Evolutionary conservation across 2,797 vertebrate genomes (phyloP), one percentile per base, ranked within the genome.

Genomic region (Periophthalmus magnuspinnatus): DNA sequence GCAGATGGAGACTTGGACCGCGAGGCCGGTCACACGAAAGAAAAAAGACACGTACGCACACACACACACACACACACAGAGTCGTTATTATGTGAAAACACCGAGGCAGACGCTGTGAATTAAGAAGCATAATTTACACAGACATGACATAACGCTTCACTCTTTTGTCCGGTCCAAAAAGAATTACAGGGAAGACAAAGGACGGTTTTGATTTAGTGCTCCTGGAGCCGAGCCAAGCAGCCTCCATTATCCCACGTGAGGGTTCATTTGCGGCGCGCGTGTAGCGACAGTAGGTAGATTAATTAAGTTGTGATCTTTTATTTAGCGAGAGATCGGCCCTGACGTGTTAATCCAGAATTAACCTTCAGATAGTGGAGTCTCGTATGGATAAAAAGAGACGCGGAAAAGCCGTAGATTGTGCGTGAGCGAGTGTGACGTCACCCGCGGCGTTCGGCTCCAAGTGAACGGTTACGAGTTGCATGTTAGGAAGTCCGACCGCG

Each of bases 251-350:
- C 68, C 67, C 74, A 50, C 65, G 77, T 50, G 78, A 64, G 76
- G 76, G 71, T 79, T 81, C 0, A 74, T 76, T 79, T 81, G 72
- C 16, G 13, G 70, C 66, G 68, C 56, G 72, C 71, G 64, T 77
- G 72, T 65, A 68, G 69, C 80, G 82, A 79, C 73, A 83, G 83
- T 84, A 80, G 73, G 76, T 74, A 64, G 58, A 72, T 77, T 89
- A 83, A 88, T 89, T 84, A 68, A 89, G 63, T 67, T 45, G 47
- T 14, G 54, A 85, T 89, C 17, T 84, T 89, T 90, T 86, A 90
- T 90, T 87, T 78, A 90, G 76, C 65, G 78, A 81, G 72, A 83
- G 78, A 85, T 83, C 80, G 72, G 80, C 81, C 71, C 9, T 70
- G 73, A 79, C 65, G 63, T 22, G 33, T 69, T 79, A 72, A 77